Evolutionary conservation across 2,888 invertebrate genomes (phyloP), one percentile per base, ranked within the genome.

Genomic region (Heliconius ethilla): DNA sequence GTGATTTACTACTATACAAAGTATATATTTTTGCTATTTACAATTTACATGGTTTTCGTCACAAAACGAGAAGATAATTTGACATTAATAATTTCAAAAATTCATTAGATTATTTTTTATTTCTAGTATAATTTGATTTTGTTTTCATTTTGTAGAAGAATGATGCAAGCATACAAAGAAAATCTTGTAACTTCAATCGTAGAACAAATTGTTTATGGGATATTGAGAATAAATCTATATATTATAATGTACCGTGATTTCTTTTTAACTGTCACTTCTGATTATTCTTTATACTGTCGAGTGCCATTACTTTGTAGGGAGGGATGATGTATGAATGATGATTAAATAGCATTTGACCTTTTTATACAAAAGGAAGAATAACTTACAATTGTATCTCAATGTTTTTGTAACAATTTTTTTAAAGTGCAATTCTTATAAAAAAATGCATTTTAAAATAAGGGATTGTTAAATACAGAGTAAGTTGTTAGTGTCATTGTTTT

Each of bases 211-310:
- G 51, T 77, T 62, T 76, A 55, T 78, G 81, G 81, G 74, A 80
- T 81, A 80, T 77, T 81, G 81, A 59, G 80, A 78, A 81, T 81
- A 81, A 81, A 81, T 69, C 69, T 37, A 73, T 78, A 59, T 81
- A 29, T 77, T 65, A 73, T 59, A n/a, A 66, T 77, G 72, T 81
- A 74, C 70, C 78, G 81, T 80, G 80, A 80, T 81, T 80, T 80
- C 78, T 77, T 78, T 78, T 81, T 51, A 72, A 70, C 75, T 72
- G 65, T 62, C 55, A 40, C 22, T 51, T 40, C 18, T 63, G 40
- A 37, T 9, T 27, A 25, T 45, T 37, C n/a, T 22, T n/a, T 1
- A 37, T 63, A n/a, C 37, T 72, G 25, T 59, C 13, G 37, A 15
- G 59, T 72, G 59, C 59, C 72, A 72, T 72, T 33, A 72, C 15